These are phyloP conservation scores for Bombus impatiens DNA, from an alignment of 1,140 invertebrate genomes.

Conservation along the genomic window DNA sequence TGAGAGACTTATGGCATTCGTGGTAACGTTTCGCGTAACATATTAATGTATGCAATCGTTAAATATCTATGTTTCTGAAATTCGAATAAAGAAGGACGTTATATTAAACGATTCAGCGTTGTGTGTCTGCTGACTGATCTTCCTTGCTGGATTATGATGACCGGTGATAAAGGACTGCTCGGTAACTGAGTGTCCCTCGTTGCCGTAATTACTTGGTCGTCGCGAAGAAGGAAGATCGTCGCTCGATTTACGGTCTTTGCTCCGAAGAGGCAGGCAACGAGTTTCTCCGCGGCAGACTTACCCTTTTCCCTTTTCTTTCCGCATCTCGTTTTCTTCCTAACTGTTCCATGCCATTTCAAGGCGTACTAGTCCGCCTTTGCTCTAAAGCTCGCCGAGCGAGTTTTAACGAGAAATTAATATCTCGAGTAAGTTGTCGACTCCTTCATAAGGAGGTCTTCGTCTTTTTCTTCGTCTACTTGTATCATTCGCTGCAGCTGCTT, in stretches of 20 bases:
- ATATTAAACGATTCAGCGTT: neutral
- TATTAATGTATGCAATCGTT: neutral
- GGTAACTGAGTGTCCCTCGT: slow-evolving; percentile 49
- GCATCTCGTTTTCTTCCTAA: neutral
- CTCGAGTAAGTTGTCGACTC: slow-evolving; percentile 58
- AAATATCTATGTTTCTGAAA: neutral
- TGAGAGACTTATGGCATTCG: neutral
- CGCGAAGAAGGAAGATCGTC: slow-evolving; percentile 52
- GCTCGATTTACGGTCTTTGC: slow-evolving; percentile 52
- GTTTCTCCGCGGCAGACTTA: slow-evolving; percentile 37
- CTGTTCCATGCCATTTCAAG: slow-evolving; percentile 49
- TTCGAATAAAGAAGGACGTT: neutral
- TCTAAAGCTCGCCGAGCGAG: slow-evolving; percentile 51
- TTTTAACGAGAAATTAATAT: slow-evolving; percentile 72
- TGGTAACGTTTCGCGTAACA: neutral
- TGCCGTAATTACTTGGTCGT: slow-evolving; percentile 59
- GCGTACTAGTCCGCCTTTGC: slow-evolving; percentile 33
- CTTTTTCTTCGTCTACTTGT: slow-evolving; percentile 20
- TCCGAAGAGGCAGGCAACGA: slow-evolving; percentile 42
- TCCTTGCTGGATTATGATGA: slow-evolving; percentile 48
- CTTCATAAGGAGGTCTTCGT: slow-evolving; percentile 42
- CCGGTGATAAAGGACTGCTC: slow-evolving; percentile 62
- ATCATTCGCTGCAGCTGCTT: neutral
- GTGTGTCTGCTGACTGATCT: neutral
- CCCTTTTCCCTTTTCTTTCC: slow-evolving; percentile 12